phyloP scores from a whole-genome alignment of 2,797 vertebrate species.

The Phaenicophaeus curvirostris region DNA sequence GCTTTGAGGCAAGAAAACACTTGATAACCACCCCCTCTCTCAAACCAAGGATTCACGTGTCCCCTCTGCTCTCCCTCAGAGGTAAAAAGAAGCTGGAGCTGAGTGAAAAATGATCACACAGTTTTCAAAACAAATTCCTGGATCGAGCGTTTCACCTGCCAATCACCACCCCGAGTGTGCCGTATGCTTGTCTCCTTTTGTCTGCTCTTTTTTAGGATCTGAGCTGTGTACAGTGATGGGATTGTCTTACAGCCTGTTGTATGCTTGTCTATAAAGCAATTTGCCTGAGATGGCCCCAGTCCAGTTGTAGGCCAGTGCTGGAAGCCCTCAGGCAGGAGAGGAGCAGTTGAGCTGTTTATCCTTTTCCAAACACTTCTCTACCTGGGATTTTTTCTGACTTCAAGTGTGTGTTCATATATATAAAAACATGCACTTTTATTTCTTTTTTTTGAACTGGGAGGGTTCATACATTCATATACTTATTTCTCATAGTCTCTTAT shows the following conservation, averaged over 20 bases:
- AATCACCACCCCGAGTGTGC: accelerated
- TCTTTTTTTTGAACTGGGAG: not conserved
- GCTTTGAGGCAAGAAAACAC: not conserved
- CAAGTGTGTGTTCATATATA: not conserved
- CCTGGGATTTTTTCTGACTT: not conserved
- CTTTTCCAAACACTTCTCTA: not conserved
- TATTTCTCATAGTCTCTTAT: not conserved
- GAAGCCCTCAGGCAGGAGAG: not conserved
- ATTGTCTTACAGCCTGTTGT: not conserved
- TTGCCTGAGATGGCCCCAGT: not conserved
- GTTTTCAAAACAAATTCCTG: not conserved
- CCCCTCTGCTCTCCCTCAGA: not conserved
- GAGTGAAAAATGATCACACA: not conserved
- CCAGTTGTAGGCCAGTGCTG: not conserved
- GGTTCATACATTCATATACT: not conserved
- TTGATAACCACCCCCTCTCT: not conserved
- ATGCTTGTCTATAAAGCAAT: not conserved
- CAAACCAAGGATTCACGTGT: not conserved
- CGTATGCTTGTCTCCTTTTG: not conserved
- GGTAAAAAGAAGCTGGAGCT: not conserved
- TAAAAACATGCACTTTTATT: no score
- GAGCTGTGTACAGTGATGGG: not conserved
- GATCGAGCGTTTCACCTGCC: not conserved
- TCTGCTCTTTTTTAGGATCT: not conserved
- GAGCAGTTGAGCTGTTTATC: not conserved